Evolutionary conservation across 2,797 vertebrate genomes (phyloP), one percentile per base, ranked within the genome.

Genomic region (Sylvilagus floridanus): DNA sequence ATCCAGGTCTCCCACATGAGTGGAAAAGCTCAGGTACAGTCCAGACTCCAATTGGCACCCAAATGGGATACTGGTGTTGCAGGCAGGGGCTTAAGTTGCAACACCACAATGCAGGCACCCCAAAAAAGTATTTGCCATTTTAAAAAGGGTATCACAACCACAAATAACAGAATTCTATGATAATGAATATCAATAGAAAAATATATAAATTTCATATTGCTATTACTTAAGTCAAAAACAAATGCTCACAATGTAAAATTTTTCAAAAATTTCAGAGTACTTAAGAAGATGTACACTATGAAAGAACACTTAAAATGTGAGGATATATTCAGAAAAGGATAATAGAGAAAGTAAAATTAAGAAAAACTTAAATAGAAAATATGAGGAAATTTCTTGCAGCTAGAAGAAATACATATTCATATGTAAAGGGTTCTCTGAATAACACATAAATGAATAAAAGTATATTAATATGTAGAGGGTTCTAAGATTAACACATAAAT

Each of bases 271-370:
- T 2, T 88, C 63, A 50, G 72, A 81, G 50, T 52, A 71, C 7
- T 32, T 24, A 63, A 69, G 86, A 84, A 47, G 1, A 19, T 26
- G 75, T n/a, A 32, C 37, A 37, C 10, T 47, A 68, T 50, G 22
- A 79, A n/a, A 89, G 13, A 37, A 63, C 84, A 54, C 85, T 91
- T 42, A 69, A 78, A 84, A 76, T 32, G 52, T 73, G 26, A 78
- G 7, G 4, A 13, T 32, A 52, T 88, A 6, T 52, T 4, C 11
- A 50, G 9, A 89, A 66, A 66, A 50, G 22, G 2, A 75, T 1
- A 83, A 16, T 14, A 37, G 5, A 65, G 21, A 90, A 87, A 75
- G 71, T 54, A 14, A 16, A 75, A 10, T 35, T 10, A 92, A 72
- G 3, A 69, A 57, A 32, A 52, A 12, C 90, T 79, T 57, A 84